phyloP scores from a whole-genome alignment of 2,797 vertebrate species.

The Karalla daura region DNA sequence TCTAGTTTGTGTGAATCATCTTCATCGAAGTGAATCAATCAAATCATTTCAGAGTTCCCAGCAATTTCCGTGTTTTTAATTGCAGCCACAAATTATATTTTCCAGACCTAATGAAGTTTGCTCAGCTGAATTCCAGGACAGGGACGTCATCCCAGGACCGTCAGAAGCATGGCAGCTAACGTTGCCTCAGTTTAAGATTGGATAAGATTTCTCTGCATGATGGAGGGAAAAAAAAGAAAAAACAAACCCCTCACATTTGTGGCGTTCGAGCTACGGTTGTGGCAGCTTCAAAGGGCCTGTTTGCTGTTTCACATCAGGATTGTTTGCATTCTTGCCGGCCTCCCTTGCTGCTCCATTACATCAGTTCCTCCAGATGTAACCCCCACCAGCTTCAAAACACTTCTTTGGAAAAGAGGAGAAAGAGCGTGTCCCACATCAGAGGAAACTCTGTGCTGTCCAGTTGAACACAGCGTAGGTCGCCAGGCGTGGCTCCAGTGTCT shows the following conservation, averaged over 20 bases:
- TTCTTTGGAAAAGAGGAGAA: not conserved
- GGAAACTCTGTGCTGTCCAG: slow-evolving; percentile 37
- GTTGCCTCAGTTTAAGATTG: not conserved
- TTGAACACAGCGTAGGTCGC: not conserved
- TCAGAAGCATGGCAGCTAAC: not conserved
- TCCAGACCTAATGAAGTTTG: not conserved
- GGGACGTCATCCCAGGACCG: not conserved
- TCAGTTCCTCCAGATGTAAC: slow-evolving; percentile 40
- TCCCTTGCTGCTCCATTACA: slow-evolving; percentile 25
- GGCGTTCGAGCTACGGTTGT: not conserved
- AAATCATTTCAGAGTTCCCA: no score
- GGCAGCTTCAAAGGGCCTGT: not conserved
- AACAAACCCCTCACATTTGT: no score
- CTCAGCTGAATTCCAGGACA: no score
- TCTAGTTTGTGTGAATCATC: no score
- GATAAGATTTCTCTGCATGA: not conserved
- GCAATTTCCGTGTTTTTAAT: no score
- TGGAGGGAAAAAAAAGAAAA: no score
- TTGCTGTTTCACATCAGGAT: not conserved
- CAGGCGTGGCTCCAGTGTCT: not conserved
- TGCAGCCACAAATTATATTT: slow-evolving; percentile 1
- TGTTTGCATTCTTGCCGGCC: slow-evolving; percentile 7
- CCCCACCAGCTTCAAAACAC: slow-evolving; percentile 22
- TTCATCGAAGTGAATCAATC: no score
- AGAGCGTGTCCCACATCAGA: slow-evolving; percentile 22